Conservation (phyloP, 2,113 vertebrate genomes). For the Ameiurus melas region DNA sequence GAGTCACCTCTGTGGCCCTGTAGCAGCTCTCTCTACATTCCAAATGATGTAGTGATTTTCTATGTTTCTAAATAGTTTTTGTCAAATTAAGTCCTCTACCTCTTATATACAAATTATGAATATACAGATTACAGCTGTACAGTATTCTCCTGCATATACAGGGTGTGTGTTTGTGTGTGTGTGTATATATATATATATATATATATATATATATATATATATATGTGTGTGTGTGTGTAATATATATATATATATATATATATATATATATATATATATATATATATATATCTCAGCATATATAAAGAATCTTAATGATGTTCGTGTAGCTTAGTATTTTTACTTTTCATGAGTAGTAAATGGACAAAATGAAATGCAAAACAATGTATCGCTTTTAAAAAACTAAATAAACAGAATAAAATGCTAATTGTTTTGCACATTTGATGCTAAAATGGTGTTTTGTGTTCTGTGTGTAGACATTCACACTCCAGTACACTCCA, state of each 20-base stretch:
- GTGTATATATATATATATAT: too few relatives aligned
- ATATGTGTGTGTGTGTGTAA: too few relatives aligned
- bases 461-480: not conserved
- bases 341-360: slow-evolving; percentile 42
- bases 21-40: slow-evolving; percentile 62
- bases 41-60: slow-evolving; percentile 43
- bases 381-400: slow-evolving; percentile 40
- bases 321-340: slow-evolving; percentile 54
- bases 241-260: too few relatives aligned
- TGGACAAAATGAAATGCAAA: slow-evolving; percentile 38
- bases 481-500: not conserved
- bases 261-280: too few relatives aligned
- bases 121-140: slow-evolving; percentile 52
- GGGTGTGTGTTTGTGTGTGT: too few relatives aligned
- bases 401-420: slow-evolving; percentile 41
- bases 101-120: slow-evolving; percentile 50
- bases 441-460: slow-evolving; percentile 8
- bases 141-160: slow-evolving; percentile 45
- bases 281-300: not conserved
- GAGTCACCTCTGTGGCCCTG: slow-evolving; percentile 15
- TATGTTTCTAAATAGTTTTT: slow-evolving; percentile 46
- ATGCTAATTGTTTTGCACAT: slow-evolving; percentile 28
- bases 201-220: slow-evolving; percentile 17
- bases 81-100: slow-evolving; percentile 59
- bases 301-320: slow-evolving; percentile 49